These are phyloP conservation scores for Aix galericulata DNA, from an alignment of 2,113 vertebrate genomes.

Conservation along the genomic window DNA sequence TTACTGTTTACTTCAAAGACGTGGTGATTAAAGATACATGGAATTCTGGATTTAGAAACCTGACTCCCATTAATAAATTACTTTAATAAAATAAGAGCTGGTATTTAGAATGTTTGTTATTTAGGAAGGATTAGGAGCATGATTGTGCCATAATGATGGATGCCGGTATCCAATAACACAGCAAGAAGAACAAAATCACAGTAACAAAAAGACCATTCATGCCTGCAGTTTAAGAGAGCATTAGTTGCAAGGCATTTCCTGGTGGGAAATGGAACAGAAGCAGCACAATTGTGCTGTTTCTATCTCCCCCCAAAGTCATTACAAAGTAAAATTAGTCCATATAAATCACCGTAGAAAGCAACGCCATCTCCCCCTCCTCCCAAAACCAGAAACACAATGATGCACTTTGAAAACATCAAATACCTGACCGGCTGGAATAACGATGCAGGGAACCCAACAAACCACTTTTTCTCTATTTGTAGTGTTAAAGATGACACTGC, in stretches of 20 bases:
- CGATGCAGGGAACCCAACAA: neutral
- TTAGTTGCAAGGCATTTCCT: neutral
- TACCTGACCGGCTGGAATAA: neutral
- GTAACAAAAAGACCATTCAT: neutral
- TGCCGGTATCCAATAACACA: slow-evolving; percentile 12
- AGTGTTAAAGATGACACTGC: neutral
- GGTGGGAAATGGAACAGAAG: neutral
- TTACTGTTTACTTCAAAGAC: slow-evolving; percentile 57
- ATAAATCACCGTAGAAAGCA: neutral
- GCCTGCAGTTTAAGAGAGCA: neutral
- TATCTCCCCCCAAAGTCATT: neutral
- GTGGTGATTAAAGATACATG: slow-evolving; percentile 37
- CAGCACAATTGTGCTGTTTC: neutral
- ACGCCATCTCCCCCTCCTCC: neutral
- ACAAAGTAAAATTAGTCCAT: neutral
- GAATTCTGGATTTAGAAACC: slow-evolving; percentile 62
- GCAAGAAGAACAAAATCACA: slow-evolving; percentile 19
- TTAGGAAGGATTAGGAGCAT: slow-evolving; percentile 44
- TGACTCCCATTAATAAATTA: slow-evolving; percentile 61
- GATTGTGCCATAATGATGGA: slow-evolving; percentile 15
- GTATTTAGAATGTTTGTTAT: slow-evolving; percentile 45
- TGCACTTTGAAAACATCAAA: neutral
- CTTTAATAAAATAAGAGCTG: slow-evolving; percentile 42
- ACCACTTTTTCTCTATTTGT: neutral
- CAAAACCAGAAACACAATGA: neutral